Evolutionary conservation across 1,140 invertebrate genomes (phyloP), one percentile per base, ranked within the genome.

Genomic region (Drosophila suzukii): DNA sequence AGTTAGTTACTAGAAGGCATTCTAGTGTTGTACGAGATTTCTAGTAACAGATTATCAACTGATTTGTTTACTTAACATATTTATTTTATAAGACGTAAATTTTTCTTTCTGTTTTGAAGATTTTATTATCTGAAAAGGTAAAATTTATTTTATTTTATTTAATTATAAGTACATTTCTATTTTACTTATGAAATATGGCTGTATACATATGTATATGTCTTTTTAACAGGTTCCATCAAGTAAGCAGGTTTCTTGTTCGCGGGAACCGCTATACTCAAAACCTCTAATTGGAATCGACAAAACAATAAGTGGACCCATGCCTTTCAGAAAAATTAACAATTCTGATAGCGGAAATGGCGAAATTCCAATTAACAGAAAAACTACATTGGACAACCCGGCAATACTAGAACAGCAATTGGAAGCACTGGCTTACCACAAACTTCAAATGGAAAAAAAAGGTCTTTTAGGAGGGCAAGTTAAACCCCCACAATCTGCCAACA

Each of bases 231-330:
- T 90, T 27, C 84, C 90, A 51, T 79, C 79, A 2, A 91, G 91
- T 57, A 78, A 66, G 59, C 73, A 91, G 20, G 78, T 93, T 30
- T 92, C 91, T 47, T 85, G 93, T 68, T 77, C 91, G 7, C 67
- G 81, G 7, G 93, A 93, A 68, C 93, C 93, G 0, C 86, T 92
- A 5, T 93, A 93, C 74, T 93, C 93, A 0, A 92, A 92, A 27
- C 83, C 93, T 6, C 50, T 93, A 20, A 56, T 76, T 24, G 88
- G 72, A 27, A 43, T 56, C 15, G 77, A 73, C 13, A 49, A 59
- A 49, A 34, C 38, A 49, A 32, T 51, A 17, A 36, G 41, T 27
- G 54, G 24, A 0, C 46, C 49, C 1, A 54, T 58, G 13, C 44
- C 73, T 17, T 49, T 63, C 17, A 70, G 75, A 11, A 91, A 86